phyloP scores from a whole-genome alignment of 2,797 vertebrate species.

The Heterohyrax brucei region DNA sequence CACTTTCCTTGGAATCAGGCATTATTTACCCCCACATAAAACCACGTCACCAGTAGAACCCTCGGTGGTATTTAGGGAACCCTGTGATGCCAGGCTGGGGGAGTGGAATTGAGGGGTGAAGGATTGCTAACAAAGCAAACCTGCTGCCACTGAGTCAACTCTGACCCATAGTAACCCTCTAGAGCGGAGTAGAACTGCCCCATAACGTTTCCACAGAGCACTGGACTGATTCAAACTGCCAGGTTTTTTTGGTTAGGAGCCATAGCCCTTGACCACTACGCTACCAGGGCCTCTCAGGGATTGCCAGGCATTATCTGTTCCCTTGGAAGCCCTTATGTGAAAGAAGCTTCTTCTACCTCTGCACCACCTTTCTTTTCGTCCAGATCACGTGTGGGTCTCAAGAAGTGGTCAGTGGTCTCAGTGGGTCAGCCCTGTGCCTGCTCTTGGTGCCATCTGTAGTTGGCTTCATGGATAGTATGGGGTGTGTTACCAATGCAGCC shows the following conservation, averaged over 20 bases:
- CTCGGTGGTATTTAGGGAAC: background rate
- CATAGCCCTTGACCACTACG: too few species aligned
- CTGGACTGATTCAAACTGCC: too few species aligned
- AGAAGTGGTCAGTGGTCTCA: background rate
- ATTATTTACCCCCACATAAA: conserved; percentile 30
- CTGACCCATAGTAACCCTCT: too few species aligned
- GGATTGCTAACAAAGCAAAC: background rate
- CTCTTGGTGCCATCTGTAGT: background rate
- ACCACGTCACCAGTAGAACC: background rate
- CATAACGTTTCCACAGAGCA: too few species aligned
- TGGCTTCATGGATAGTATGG: background rate
- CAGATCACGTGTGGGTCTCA: background rate
- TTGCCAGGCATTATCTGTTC: background rate
- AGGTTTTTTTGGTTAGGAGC: too few species aligned
- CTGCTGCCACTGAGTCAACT: too few species aligned
- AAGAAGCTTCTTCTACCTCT: background rate
- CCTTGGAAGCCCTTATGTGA: background rate
- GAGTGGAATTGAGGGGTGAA: background rate
- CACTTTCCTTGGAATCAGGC: conserved; percentile 58
- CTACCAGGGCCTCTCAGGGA: background rate
- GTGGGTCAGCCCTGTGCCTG: background rate
- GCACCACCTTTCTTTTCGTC: background rate
- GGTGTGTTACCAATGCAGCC: background rate
- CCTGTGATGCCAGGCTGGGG: background rate
- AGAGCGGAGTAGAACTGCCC: too few species aligned